These are phyloP conservation scores for Cygnus buccinator DNA, from an alignment of 2,113 vertebrate species.

Conservation along the genomic window DNA sequence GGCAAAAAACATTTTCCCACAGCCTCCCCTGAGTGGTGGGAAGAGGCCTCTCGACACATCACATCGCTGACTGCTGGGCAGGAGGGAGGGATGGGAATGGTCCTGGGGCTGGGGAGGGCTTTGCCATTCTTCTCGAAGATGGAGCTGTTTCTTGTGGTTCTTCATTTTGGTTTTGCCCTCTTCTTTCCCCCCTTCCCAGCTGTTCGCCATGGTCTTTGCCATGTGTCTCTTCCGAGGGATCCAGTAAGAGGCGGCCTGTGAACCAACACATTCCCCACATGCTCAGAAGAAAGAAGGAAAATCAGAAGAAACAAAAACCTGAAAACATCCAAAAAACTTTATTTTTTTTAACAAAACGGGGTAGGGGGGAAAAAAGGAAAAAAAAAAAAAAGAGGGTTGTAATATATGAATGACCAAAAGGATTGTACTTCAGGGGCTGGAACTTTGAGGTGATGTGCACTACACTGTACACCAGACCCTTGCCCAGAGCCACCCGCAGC, in stretches of 20 bases:
- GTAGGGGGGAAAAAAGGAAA: neutral
- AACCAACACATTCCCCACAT: neutral
- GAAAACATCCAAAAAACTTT: slow-evolving; percentile 43
- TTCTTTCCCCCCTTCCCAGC: slow-evolving; percentile 72
- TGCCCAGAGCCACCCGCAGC: neutral
- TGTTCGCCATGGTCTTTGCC: slow-evolving; percentile 93
- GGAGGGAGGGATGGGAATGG: neutral
- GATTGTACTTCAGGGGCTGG: slow-evolving; percentile 89
- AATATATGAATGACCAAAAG: slow-evolving; percentile 81
- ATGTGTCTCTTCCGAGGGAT: slow-evolving; percentile 95
- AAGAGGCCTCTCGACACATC: fast-evolving
- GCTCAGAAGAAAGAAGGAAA: slow-evolving; percentile 44
- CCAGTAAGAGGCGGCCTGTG: slow-evolving; percentile 76
- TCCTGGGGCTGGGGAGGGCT: neutral
- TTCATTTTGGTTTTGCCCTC: slow-evolving; percentile 15
- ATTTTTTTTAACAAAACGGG: slow-evolving; percentile 78
- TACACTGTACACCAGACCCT: slow-evolving; percentile 38
- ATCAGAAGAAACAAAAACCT: slow-evolving; percentile 18
- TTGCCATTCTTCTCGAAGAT: neutral
- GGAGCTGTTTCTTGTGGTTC: neutral
- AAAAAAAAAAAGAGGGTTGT: slow-evolving; percentile 43
- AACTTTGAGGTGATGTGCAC: slow-evolving; percentile 88
- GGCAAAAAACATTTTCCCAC: neutral
- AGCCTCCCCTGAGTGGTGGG: neutral
- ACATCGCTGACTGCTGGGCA: neutral